A percentile compares a stretch with the other conserved stretches of the same genome.
Conservation (phyloP, 2,888 invertebrate genomes). For the Celastrina argiolus region DNA sequence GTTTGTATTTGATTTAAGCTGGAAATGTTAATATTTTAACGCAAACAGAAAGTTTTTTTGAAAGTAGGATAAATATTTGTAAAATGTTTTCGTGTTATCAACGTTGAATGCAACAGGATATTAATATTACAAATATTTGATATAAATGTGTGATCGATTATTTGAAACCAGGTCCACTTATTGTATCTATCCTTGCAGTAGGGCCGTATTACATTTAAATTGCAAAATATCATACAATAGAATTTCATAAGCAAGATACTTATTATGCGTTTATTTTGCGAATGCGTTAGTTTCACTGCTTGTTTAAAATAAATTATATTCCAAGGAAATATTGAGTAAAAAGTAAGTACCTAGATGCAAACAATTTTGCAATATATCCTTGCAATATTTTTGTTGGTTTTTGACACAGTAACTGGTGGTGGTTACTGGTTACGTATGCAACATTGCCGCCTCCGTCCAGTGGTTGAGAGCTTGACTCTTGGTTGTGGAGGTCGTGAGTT, state of each 20-base stretch:
- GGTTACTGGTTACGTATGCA: background rate
- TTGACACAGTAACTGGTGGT: background rate
- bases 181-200: no score
- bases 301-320: background rate
- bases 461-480: no score
- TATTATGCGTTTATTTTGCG: background rate
- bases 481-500: no score
- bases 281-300: background rate
- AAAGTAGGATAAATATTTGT: no score
- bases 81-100: no score
- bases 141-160: no score
- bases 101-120: no score
- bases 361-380: background rate
- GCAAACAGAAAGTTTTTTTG: background rate
- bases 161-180: no score
- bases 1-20: background rate
- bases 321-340: background rate
- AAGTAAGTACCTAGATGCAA: background rate
- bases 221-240: background rate
- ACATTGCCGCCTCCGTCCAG: no score
- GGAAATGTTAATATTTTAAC: background rate
- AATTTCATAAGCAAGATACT: background rate
- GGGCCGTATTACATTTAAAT: no score
- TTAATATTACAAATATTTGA: no score
- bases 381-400: background rate